Evolutionary conservation across 2,797 vertebrate species (phyloP).

Genomic region (Gorsachius magnificus): DNA sequence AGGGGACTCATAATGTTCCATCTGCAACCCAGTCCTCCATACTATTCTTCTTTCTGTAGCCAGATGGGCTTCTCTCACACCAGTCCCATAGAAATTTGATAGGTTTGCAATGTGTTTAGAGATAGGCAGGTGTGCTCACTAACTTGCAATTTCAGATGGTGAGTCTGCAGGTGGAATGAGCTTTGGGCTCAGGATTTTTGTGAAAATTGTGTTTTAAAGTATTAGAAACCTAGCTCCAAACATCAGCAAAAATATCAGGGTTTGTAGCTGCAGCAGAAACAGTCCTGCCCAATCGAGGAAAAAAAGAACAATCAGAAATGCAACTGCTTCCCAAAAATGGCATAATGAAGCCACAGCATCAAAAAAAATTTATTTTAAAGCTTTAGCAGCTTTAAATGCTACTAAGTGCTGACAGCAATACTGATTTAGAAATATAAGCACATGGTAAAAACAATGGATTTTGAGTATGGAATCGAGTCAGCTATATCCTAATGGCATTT

Average conservation of each 20-base stretch:
- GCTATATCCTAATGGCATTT: not conserved
- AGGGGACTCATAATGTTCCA: not conserved
- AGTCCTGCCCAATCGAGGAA: not conserved
- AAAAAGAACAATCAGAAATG: not conserved
- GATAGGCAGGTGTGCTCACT: not conserved
- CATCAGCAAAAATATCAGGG: not conserved
- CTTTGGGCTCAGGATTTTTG: not conserved
- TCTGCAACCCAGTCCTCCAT: not conserved
- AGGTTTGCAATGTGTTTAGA: not conserved
- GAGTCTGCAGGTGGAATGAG: not conserved
- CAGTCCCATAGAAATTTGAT: not conserved
- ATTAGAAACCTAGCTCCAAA: not conserved
- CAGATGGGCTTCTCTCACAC: not conserved
- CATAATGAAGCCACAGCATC: not conserved
- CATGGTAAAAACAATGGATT: not conserved
- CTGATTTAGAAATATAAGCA: not conserved
- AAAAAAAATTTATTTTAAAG: not conserved
- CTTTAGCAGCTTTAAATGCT: not conserved
- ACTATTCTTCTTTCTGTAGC: not conserved
- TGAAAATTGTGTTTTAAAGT: not conserved
- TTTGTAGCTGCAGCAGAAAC: not conserved
- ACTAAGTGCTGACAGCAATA: not conserved
- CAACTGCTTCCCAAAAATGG: not conserved
- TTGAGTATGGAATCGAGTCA: not conserved
- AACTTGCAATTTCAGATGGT: not conserved